Evolutionary conservation across 2,888 invertebrate species (phyloP).

Genomic region (Unio pictorum): DNA sequence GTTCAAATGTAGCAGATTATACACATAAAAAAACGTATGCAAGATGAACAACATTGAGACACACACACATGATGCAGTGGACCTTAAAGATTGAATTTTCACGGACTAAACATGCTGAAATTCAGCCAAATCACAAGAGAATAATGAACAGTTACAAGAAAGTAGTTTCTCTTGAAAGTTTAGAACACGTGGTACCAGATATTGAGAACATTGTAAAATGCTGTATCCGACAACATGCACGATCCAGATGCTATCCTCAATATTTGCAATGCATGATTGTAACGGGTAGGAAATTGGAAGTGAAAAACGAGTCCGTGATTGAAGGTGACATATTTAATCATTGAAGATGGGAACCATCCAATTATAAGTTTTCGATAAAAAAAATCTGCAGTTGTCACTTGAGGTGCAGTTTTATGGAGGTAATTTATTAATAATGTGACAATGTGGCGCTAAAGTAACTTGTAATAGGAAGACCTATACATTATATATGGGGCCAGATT

Average conservation of each 20-base stretch:
- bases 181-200: too few species aligned
- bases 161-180: too few species aligned
- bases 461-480: too few species aligned
- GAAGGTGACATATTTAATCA: conserved; percentile 20
- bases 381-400: conserved; percentile 6
- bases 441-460: too few species aligned
- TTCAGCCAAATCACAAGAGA: not conserved
- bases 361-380: conserved; percentile 13
- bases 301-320: conserved; percentile 1
- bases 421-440: not conserved
- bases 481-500: too few species aligned
- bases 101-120: not conserved
- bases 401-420: conserved; percentile 24
- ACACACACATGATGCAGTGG: too few species aligned
- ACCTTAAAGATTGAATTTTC: too few species aligned
- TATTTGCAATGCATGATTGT: conserved; percentile 13
- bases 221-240: too few species aligned
- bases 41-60: too few species aligned
- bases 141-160: conserved; percentile 1
- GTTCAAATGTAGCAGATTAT: not conserved
- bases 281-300: conserved; percentile 15
- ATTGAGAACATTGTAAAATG: too few species aligned
- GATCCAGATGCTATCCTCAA: not conserved
- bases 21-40: too few species aligned
- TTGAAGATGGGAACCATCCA: conserved; percentile 13